These are phyloP conservation scores for Polyodon spathula DNA, from an alignment of 2,113 vertebrate species.

Conservation along the genomic window DNA sequence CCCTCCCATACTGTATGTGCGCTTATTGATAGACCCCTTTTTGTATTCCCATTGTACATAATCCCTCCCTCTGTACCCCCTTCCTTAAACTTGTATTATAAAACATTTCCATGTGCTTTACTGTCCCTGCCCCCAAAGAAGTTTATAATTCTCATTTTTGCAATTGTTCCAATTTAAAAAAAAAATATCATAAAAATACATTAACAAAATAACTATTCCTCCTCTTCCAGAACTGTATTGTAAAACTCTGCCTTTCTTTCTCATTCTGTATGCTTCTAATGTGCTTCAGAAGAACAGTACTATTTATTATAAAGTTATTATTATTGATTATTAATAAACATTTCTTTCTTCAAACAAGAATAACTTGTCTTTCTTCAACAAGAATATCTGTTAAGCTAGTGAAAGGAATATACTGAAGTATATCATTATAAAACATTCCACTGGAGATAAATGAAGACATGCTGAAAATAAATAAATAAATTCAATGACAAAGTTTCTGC, in stretches of 20 bases:
- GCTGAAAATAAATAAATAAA: too few species aligned
- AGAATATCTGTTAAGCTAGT: constrained; percentile 13
- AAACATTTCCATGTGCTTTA: constrained; percentile 45
- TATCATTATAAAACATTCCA: not conserved
- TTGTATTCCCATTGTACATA: constrained; percentile 47
- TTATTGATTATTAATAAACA: constrained; percentile 58
- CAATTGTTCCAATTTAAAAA: constrained; percentile 38
- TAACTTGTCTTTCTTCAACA: constrained; percentile 37
- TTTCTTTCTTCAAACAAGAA: constrained; percentile 41
- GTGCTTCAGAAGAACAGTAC: constrained; percentile 54
- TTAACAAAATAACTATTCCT: constrained; percentile 36
- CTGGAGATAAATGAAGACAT: too few species aligned
- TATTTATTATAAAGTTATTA: constrained; percentile 57
- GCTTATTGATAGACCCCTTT: constrained; percentile 31
- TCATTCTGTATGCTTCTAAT: constrained; percentile 52
- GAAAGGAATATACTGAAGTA: constrained; percentile 5
- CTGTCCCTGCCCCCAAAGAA: constrained; percentile 41
- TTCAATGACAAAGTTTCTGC: too few species aligned
- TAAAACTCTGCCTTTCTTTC: constrained; percentile 40
- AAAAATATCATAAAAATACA: constrained; percentile 29
- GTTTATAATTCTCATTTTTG: constrained; percentile 31
- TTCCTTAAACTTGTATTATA: constrained; percentile 39
- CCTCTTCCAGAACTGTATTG: constrained; percentile 35
- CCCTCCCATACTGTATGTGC: constrained; percentile 23
- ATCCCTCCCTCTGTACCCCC: constrained; percentile 33